Evolutionary conservation across 1,140 invertebrate species (phyloP).

Genomic region (Bombus vancouverensis): DNA sequence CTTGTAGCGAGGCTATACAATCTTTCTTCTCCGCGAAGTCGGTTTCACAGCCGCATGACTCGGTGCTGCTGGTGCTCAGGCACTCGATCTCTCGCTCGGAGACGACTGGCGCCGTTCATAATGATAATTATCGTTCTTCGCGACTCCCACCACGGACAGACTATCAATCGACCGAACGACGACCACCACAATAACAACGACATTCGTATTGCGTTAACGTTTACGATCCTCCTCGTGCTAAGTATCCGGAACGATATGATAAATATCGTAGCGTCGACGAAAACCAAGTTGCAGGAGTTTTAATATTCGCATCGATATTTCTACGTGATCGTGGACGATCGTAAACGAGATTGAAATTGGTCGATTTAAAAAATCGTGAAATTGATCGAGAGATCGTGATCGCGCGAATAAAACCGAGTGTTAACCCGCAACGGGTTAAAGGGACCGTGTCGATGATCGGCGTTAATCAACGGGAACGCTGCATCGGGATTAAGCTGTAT

Average conservation of each 20-base stretch:
- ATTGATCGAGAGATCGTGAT: neutral
- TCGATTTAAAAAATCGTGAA: neutral
- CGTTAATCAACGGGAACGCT: neutral
- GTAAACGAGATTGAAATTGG: neutral
- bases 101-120: constrained; percentile 76
- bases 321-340: neutral
- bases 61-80: constrained; percentile 44
- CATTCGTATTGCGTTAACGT: constrained; percentile 24
- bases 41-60: constrained; percentile 48
- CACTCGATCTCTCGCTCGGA: constrained; percentile 64
- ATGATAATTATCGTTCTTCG: constrained; percentile 77
- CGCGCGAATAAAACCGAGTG: neutral
- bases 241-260: neutral
- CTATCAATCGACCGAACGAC: constrained; percentile 55
- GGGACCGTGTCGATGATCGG: neutral
- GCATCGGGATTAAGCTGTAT: neutral
- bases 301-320: neutral
- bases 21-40: neutral
- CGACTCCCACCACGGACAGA: constrained; percentile 39
- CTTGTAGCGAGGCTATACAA: constrained; percentile 19
- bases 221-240: constrained; percentile 15
- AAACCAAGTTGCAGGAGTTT: neutral
- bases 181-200: neutral
- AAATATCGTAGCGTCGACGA: neutral
- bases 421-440: no score